Percentiles rank a stretch among this genome's conserved stretches.
phyloP scores from a whole-genome alignment of 2,888 invertebrate genomes.

The Lithophane socia region DNA sequence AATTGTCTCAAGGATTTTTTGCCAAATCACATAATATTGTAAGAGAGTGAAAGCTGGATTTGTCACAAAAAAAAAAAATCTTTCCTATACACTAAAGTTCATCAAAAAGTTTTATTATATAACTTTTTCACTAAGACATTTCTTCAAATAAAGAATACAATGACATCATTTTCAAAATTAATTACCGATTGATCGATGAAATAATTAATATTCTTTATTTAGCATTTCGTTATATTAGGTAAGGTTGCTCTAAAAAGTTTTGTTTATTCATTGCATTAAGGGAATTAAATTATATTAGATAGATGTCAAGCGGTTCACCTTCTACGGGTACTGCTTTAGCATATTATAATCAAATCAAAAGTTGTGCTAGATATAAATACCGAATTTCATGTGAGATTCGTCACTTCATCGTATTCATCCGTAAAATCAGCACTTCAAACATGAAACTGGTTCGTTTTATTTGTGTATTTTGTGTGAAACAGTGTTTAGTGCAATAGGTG shows the following conservation, averaged over 20 bases:
- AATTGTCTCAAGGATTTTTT: constrained; percentile 47
- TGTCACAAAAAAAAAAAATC: background rate
- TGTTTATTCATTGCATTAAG: constrained; percentile 49
- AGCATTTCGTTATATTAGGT: constrained; percentile 30
- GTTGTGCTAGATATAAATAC: constrained; percentile 72
- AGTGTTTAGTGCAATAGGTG: constrained; percentile 44
- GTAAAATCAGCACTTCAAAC: constrained; percentile 66
- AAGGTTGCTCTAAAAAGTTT: constrained; percentile 43
- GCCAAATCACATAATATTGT: constrained; percentile 25
- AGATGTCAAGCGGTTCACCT: constrained; percentile 76
- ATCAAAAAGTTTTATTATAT: background rate
- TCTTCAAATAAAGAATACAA: background rate
- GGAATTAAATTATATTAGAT: constrained; percentile 53
- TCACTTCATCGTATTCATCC: constrained; percentile 69
- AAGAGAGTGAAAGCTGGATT: constrained; percentile 4
- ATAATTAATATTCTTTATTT: constrained; percentile 20
- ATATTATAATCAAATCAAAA: constrained; percentile 63
- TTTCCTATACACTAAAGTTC: background rate
- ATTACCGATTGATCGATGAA: background rate
- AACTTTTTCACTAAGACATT: background rate
- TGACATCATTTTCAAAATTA: background rate
- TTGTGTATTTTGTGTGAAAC: constrained; percentile 59
- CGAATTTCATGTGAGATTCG: constrained; percentile 63
- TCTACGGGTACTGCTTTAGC: constrained; percentile 67
- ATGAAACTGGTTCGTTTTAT: constrained; percentile 77